Evolutionary conservation across 2,113 vertebrate species (phyloP).

Genomic region (Boulengeromyrus knoepffleri): DNA sequence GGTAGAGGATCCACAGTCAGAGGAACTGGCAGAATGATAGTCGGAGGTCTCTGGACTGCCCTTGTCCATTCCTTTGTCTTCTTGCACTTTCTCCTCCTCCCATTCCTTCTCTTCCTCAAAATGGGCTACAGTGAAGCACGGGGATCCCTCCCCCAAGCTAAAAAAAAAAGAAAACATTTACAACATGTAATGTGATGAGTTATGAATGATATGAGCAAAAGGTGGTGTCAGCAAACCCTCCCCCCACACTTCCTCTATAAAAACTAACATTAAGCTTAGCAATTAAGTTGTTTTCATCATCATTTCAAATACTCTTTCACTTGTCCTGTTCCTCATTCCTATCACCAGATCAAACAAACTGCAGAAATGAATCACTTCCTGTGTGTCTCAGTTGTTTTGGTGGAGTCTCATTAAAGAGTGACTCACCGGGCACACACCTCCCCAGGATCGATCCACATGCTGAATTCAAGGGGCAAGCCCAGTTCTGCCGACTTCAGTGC

Average conservation of each 20-base stretch:
- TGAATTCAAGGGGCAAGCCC: constrained; percentile 56
- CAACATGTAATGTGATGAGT: neutral
- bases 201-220: neutral
- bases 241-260: neutral
- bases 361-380: neutral
- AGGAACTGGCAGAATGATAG: constrained; percentile 65
- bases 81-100: constrained; percentile 18
- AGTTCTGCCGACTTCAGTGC: constrained; percentile 47
- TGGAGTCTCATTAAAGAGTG: constrained; percentile 18
- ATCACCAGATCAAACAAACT: neutral
- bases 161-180: neutral
- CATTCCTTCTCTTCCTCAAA: constrained; percentile 39
- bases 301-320: neutral
- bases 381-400: neutral
- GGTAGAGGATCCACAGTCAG: constrained; percentile 55
- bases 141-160: constrained; percentile 59
- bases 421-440: constrained; percentile 69
- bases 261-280: neutral
- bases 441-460: constrained; percentile 68
- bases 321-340: neutral
- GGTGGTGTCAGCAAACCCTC: neutral
- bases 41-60: constrained; percentile 57
- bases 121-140: constrained; percentile 53
- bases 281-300: neutral
- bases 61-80: neutral